Evolutionary conservation across 2,113 vertebrate genomes (phyloP).

Genomic region (Takifugu flavidus): DNA sequence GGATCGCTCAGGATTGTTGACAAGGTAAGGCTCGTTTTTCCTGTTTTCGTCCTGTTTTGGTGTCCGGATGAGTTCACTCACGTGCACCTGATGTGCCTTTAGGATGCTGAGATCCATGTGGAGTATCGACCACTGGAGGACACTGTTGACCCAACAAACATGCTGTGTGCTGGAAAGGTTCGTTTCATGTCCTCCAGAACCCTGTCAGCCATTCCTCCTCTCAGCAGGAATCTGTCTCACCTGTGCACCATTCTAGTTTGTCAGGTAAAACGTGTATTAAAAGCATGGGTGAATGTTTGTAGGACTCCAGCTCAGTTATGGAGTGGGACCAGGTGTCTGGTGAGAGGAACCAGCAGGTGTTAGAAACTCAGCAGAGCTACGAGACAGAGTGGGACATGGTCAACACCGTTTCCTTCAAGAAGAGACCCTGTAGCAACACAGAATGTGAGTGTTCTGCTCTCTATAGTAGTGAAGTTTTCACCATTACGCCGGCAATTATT

Average conservation of each 20-base stretch:
- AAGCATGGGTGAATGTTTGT: neutral
- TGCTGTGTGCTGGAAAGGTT: constrained; percentile 93
- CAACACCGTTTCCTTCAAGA: constrained; percentile 89
- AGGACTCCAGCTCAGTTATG: constrained; percentile 97
- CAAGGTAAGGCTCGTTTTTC: constrained; percentile 75
- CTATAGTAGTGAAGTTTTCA: too few species aligned
- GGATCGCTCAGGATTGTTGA: constrained; percentile 87
- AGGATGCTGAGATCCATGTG: constrained; percentile 89
- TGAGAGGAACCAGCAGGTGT: constrained; percentile 69
- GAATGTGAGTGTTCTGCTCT: constrained; percentile 68
- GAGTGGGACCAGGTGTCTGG: constrained; percentile 85
- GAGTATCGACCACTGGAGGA: constrained; percentile 92
- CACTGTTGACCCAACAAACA: constrained; percentile 86
- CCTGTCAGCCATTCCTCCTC: too few species aligned
- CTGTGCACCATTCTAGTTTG: too few species aligned
- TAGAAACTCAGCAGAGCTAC: constrained; percentile 84
- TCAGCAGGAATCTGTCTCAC: too few species aligned
- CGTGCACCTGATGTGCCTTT: constrained; percentile 6
- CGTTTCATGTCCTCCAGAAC: constrained; percentile 1
- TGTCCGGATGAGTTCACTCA: neutral
- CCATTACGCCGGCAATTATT: too few species aligned
- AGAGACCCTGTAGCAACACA: constrained; percentile 80
- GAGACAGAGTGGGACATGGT: constrained; percentile 98
- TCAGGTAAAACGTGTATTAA: too few species aligned
- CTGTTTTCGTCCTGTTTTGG: too few species aligned